phyloP scores from a whole-genome alignment of 1,140 invertebrate genomes.

The Chironomus striatipennis region DNA sequence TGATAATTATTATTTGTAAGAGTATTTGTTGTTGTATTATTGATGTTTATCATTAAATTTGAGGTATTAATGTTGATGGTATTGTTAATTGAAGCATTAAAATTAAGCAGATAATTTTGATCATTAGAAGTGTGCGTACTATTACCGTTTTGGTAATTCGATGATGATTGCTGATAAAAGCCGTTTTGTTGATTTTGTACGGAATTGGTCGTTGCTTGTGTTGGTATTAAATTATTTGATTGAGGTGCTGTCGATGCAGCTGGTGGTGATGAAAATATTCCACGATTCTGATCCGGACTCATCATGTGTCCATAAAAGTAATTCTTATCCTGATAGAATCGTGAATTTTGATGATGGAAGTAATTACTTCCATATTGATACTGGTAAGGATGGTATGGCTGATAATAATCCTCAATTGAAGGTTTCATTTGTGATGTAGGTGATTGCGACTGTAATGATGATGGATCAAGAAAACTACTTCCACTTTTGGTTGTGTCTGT shows the following conservation, averaged over 20 bases:
- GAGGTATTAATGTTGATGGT: conserved; percentile 22
- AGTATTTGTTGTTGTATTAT: conserved; percentile 2
- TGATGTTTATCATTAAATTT: conserved; percentile 2
- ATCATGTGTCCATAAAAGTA: conserved; percentile 9
- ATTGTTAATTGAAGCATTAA: neutral
- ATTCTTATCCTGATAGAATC: neutral
- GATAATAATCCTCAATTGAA: conserved; percentile 16
- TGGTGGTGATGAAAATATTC: conserved; percentile 9
- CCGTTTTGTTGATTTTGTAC: conserved; percentile 3
- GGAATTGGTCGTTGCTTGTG: neutral
- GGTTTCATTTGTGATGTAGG: neutral
- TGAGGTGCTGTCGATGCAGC: neutral
- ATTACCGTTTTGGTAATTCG: neutral
- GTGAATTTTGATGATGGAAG: neutral
- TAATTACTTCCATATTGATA: conserved; percentile 19
- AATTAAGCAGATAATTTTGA: conserved; percentile 4
- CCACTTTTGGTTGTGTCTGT: neutral
- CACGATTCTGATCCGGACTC: conserved; percentile 8
- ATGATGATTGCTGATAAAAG: neutral
- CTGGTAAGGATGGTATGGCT: conserved; percentile 6
- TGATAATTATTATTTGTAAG: neutral
- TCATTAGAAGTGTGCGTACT: neutral
- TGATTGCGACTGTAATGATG: neutral
- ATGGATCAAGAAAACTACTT: neutral
- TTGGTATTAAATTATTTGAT: neutral